Evolutionary conservation across 1,140 invertebrate genomes (phyloP).

Genomic region (Tetramorium alpestre): DNA sequence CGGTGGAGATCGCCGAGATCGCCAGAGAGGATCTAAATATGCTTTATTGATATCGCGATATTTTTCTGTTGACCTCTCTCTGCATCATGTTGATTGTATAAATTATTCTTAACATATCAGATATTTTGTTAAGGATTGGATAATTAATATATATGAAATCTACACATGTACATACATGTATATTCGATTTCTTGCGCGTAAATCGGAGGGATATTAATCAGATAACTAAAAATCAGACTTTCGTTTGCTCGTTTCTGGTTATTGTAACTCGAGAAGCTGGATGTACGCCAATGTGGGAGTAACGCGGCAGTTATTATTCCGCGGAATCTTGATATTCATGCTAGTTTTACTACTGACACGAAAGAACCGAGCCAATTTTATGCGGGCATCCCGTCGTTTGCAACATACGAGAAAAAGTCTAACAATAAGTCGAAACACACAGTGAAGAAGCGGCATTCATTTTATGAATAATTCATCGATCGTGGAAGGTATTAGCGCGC

Average conservation of each 20-base stretch:
- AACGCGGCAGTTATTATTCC: constrained; percentile 36
- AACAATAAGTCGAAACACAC: constrained; percentile 76
- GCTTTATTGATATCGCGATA: constrained; percentile 15
- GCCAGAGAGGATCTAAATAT: not conserved
- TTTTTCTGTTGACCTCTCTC: not conserved
- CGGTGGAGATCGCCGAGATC: not conserved
- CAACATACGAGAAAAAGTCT: constrained; percentile 68
- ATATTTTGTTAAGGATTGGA: not conserved
- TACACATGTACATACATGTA: not conserved
- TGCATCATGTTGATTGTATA: not conserved
- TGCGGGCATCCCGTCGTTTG: constrained; percentile 67
- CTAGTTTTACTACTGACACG: constrained; percentile 61
- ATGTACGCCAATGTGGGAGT: constrained; percentile 10
- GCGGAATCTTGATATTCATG: constrained; percentile 65
- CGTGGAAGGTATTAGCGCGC: constrained; percentile 73
- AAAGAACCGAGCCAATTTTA: constrained; percentile 61
- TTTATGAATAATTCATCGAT: constrained; percentile 76
- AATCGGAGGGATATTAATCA: not conserved
- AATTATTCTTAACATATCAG: not conserved
- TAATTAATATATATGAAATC: not conserved
- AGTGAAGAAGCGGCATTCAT: constrained; percentile 68
- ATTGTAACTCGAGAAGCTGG: constrained; percentile 23
- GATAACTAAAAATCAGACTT: constrained; percentile 46
- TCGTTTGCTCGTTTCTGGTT: not conserved
- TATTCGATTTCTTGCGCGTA: not conserved